Evolutionary conservation across 2,888 invertebrate species (phyloP), one percentile per base, ranked within the genome.

Genomic region (Oscheius onirici): DNA sequence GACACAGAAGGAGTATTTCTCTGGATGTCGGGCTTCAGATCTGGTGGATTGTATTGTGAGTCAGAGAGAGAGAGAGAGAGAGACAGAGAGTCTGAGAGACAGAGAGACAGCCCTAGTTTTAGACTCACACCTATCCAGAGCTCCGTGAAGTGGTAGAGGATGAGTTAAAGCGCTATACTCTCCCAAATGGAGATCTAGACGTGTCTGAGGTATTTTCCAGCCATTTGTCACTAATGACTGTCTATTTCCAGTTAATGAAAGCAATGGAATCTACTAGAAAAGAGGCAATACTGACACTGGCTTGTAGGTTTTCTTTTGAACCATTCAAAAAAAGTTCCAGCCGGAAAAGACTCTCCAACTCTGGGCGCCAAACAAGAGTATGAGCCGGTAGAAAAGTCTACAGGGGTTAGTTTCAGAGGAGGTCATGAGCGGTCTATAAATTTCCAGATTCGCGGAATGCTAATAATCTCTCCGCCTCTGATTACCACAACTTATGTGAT

Each of bases 41-140:
- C 17, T 63, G 3, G 26, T 63, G 10, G 46, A 46, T n/a, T 49
- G 49, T 26, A 63, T 63, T 46, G 63, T 63, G 22, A 60, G 49
- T 49, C 22, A 20, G 8, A 34, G 34, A 34, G 5, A 34, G 34
- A 34, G 8, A 34, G 34, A 8, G 5, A 34, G 34, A 34, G 34
- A 34, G 34, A 8, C 34, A 34, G 34, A 34, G 34, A 34, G 3
- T 6, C 34, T 6, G 34, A 34, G 34, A 6, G 34, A 34, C 24
- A 8, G 34, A 34, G 34, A 34, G 34, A 26, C 40, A 52, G 46
- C 15, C 20, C 17, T 17, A 8, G 24, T 52, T 66, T 34, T 22
- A 66, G 66, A 24, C 34, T n/a, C 2, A n/a, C 2, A 66, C 22
- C 1, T 52, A 66, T n/a, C 66, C 66, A 15, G 51, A 52, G 22